Evolutionary conservation across 2,113 vertebrate species (phyloP).

Genomic region (Aepyceros melampus): DNA sequence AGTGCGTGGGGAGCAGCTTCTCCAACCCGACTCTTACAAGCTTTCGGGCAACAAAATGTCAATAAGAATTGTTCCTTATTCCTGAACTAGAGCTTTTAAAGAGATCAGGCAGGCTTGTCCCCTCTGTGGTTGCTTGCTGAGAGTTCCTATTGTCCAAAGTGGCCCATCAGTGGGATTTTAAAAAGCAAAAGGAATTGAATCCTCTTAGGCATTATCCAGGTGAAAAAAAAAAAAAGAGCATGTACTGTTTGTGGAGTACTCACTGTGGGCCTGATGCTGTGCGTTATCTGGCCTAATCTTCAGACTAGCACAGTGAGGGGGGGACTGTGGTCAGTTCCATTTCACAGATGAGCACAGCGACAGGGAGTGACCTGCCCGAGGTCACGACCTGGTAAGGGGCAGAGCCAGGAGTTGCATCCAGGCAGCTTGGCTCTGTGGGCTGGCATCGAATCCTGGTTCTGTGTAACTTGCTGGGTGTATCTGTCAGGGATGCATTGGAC

Average conservation of each 20-base stretch:
- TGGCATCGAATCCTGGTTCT: not conserved
- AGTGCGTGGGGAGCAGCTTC: not conserved
- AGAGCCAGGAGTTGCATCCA: not conserved
- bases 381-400: not conserved
- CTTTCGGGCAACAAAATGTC: not conserved
- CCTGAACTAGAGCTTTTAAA: not conserved
- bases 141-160: constrained; percentile 11
- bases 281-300: not conserved
- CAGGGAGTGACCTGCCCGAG: not conserved
- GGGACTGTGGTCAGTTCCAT: not conserved
- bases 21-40: not conserved
- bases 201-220: not conserved
- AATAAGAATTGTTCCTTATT: not conserved
- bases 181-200: constrained; percentile 41
- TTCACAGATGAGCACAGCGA: not conserved
- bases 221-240: not conserved
- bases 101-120: not conserved
- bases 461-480: not conserved
- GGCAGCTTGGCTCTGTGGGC: not conserved
- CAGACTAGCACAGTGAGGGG: not conserved
- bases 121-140: not conserved
- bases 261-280: fast-evolving
- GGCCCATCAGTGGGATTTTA: not conserved
- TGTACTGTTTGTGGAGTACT: not conserved
- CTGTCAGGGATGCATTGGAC: not conserved